phyloP scores from a whole-genome alignment of 92 coral and sea anemone genomes.

The Actinostola sp. region DNA sequence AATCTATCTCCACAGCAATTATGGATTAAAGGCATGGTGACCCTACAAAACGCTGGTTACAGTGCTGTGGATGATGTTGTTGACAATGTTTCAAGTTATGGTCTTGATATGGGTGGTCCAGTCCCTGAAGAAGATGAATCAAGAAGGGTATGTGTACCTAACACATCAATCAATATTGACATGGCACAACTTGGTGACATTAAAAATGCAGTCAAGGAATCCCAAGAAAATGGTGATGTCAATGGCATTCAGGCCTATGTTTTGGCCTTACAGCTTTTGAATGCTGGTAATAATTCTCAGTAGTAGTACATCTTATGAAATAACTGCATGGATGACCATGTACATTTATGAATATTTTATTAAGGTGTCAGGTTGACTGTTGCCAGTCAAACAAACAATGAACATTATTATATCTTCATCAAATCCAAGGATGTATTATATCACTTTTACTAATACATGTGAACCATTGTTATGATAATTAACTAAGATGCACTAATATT shows the following conservation, averaged over 20 bases:
- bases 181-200: neutral
- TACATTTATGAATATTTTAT: too few relatives aligned
- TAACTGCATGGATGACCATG: too few relatives aligned
- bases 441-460: too few relatives aligned
- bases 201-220: neutral
- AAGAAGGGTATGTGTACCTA: neutral
- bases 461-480: too few relatives aligned
- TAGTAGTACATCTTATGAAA: too few relatives aligned
- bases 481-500: too few relatives aligned
- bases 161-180: neutral
- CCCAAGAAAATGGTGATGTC: neutral
- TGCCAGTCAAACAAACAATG: too few relatives aligned
- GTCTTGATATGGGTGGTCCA: neutral
- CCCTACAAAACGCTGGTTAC: neutral
- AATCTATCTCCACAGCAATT: neutral
- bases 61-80: neutral
- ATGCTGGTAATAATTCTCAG: too few relatives aligned
- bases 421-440: too few relatives aligned
- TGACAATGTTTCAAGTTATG: neutral
- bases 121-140: slow-evolving; percentile 12
- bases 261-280: neutral
- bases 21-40: neutral
- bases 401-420: too few relatives aligned
- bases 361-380: too few relatives aligned
- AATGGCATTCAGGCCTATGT: neutral